Base-by-base conservation (phyloP, 2,113 vertebrate species). In the Chaetura pelagica region DNA sequence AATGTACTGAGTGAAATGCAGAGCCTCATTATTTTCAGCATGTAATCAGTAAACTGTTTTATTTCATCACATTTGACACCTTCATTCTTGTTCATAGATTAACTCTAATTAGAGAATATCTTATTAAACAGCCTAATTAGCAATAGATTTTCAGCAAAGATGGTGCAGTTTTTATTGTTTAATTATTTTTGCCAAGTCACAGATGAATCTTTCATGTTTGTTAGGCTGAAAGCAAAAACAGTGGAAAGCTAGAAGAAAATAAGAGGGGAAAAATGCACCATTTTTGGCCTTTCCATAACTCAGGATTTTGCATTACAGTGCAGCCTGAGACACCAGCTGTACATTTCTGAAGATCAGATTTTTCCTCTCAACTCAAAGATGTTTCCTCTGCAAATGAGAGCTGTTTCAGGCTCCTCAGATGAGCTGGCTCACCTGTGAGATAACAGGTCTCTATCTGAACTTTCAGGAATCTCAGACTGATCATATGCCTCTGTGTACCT, bases 51-150 rank as follows among this genome's bases (percentile, higher is more conserved):
- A 34, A 94, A 63, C 40, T 57, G 34, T 74, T 96, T 85, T 69
- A 85, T 75, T 89, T 82, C 0, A 0, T 6, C 22, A 12, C 24
- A 67, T 96, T 59, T 94, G 49, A 89, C 52, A 76, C 52, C 3
- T n/a, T 49, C 67, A 68, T 85, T 97, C 63, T 83, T 95, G 80
- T 94, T 94, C 94, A 59, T 76, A 94, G 62, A 87, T 89, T 92
- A 79, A 24, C 20, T 87, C 77, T 95, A 93, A 94, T 93, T 94
- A 87, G 62, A 92, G 62, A 18, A 20, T 55, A 52, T 75, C 30
- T 89, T 94, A 96, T 89, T 94, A 85, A 93, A 75, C 29, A 64
- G 22, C 15, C 26, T 85, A 83, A 87, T 89, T 93, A 94, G 2
- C 87, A 75, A 80, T 71, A 93, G 27, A 40, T 18, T 91, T 87